Percentiles rank a stretch among this genome's conserved stretches.
phyloP scores from a whole-genome alignment of 2,888 invertebrate genomes.

The Anodontia alba region DNA sequence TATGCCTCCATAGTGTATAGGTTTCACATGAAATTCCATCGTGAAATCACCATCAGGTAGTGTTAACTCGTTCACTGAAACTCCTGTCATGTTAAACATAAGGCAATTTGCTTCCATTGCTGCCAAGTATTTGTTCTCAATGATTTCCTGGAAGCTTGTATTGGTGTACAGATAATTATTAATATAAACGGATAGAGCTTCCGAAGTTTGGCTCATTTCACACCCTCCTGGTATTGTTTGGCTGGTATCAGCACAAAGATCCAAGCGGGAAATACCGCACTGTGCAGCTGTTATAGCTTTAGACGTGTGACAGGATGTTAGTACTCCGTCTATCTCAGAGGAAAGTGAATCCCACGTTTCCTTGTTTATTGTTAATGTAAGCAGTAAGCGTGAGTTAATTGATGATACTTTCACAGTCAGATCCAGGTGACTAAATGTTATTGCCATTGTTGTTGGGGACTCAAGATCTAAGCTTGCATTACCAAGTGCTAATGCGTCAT shows the following conservation, averaged over 20 bases:
- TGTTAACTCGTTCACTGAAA: slow-evolving; percentile 44
- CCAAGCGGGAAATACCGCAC: slow-evolving; percentile 48
- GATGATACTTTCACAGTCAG: slow-evolving; percentile 49
- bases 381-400: slow-evolving; percentile 51
- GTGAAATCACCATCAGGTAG: slow-evolving; percentile 64
- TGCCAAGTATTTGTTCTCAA: slow-evolving; percentile 45
- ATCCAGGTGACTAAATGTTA: slow-evolving; percentile 42
- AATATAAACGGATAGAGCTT: slow-evolving; percentile 49
- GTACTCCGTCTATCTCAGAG: slow-evolving; percentile 46
- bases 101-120: slow-evolving; percentile 61
- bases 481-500: slow-evolving; percentile 41
- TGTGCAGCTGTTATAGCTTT: slow-evolving; percentile 45
- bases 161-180: slow-evolving; percentile 34
- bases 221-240: slow-evolving; percentile 50
- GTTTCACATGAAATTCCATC: slow-evolving; percentile 71
- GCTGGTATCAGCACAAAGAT: slow-evolving; percentile 50
- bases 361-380: slow-evolving; percentile 46
- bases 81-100: slow-evolving; percentile 58
- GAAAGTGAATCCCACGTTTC: slow-evolving; percentile 45
- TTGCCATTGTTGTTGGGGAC: slow-evolving; percentile 48
- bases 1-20: slow-evolving; percentile 58
- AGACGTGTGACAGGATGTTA: slow-evolving; percentile 62
- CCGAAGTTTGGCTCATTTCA: slow-evolving; percentile 41
- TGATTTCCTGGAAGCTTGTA: slow-evolving; percentile 43
- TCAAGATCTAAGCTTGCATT: slow-evolving; percentile 47